Conservation (phyloP, 2,888 invertebrate species). For the Melanophora roralis region DNA sequence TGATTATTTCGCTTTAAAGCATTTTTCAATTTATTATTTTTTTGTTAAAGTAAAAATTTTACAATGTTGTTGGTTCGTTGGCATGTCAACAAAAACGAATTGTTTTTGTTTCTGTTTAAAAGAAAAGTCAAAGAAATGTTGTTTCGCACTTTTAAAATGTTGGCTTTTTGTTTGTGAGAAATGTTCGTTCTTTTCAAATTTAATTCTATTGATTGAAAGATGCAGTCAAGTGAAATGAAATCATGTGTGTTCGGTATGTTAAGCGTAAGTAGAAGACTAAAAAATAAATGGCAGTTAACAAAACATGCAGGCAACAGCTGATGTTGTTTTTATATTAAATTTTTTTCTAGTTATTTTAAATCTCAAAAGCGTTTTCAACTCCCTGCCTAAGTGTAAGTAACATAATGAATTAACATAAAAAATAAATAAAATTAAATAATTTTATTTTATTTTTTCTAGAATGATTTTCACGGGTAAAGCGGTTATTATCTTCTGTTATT, state of each 20-base stretch:
- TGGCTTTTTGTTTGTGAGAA: constrained; percentile 46
- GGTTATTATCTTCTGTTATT: too few species aligned
- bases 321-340: constrained; percentile 30
- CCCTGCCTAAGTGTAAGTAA: background rate
- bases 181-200: constrained; percentile 31
- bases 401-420: constrained; percentile 22
- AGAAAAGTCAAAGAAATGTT: constrained; percentile 59
- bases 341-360: background rate
- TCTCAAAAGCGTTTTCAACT: background rate
- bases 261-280: background rate
- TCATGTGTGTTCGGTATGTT: constrained; percentile 68
- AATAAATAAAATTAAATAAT: background rate
- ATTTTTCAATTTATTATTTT: constrained; percentile 71
- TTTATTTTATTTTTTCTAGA: background rate
- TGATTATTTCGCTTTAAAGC: constrained; percentile 76
- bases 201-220: constrained; percentile 20
- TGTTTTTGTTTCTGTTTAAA: constrained; percentile 29
- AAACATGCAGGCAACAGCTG: constrained; percentile 63
- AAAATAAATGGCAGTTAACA: constrained; percentile 34
- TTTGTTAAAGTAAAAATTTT: constrained; percentile 5
- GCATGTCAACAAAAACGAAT: constrained; percentile 53
- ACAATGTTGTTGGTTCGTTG: constrained; percentile 30
- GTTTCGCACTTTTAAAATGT: constrained; percentile 61
- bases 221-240: constrained; percentile 74
- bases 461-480: too few species aligned